Percentiles rank a stretch among this genome's conserved stretches.
phyloP scores from a whole-genome alignment of 1,140 invertebrate species.

The Monomorium pharaonis region DNA sequence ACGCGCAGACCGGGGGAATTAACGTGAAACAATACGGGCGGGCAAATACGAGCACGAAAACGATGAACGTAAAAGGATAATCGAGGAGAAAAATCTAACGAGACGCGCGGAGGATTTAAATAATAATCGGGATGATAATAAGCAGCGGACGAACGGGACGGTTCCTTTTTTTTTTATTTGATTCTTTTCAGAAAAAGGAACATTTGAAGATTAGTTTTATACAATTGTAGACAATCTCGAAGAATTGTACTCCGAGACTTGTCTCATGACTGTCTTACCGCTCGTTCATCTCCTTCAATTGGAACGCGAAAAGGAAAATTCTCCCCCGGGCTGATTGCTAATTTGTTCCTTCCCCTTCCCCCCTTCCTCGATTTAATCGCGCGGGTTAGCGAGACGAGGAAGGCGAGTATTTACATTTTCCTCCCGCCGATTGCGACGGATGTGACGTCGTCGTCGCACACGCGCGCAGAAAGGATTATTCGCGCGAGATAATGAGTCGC shows the following conservation, averaged over 20 bases:
- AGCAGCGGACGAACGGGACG: neutral
- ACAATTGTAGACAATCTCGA: neutral
- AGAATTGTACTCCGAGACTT: neutral
- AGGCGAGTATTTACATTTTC: slow-evolving; percentile 49
- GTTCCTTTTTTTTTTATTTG: too few relatives aligned
- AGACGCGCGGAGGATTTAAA: neutral
- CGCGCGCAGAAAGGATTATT: slow-evolving; percentile 24
- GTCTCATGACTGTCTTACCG: neutral
- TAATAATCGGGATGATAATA: slow-evolving; percentile 1
- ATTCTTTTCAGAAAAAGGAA: neutral
- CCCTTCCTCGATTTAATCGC: slow-evolving; percentile 33
- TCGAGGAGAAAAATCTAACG: neutral
- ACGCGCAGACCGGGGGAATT: neutral
- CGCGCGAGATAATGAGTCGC: slow-evolving; percentile 45
- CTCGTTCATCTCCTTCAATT: slow-evolving; percentile 8
- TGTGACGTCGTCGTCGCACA: slow-evolving; percentile 7
- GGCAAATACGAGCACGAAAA: too few relatives aligned
- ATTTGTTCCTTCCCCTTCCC: neutral
- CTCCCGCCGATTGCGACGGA: slow-evolving; percentile 10
- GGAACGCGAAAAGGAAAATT: slow-evolving; percentile 5
- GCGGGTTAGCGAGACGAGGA: neutral
- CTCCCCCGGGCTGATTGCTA: slow-evolving; percentile 27
- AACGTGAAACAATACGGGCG: neutral
- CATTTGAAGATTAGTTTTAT: slow-evolving; percentile 16
- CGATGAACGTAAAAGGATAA: neutral